phyloP scores from a whole-genome alignment of 2,888 invertebrate species.

The Disparrhopalites patrizii region DNA sequence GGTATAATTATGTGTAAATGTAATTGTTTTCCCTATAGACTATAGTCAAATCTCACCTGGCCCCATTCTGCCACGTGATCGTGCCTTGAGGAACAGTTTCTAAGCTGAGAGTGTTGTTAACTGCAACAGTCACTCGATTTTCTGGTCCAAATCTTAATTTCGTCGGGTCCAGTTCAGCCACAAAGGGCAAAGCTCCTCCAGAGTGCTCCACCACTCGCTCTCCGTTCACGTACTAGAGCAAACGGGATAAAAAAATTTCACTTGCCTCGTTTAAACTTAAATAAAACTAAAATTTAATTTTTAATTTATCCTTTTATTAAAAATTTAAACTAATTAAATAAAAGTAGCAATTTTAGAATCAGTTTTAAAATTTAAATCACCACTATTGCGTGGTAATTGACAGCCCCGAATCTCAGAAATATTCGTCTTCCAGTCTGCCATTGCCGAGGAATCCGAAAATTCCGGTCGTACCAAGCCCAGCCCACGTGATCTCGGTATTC shows the following conservation, averaged over 20 bases:
- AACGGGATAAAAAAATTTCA: no score
- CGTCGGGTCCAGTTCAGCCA: slow-evolving; percentile 63
- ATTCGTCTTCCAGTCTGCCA: neutral
- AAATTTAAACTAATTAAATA: no score
- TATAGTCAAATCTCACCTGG: neutral
- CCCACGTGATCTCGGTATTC: slow-evolving; percentile 59
- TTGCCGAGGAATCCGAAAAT: neutral
- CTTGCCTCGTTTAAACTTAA: no score
- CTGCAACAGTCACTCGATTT: slow-evolving; percentile 82
- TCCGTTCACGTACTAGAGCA: slow-evolving; percentile 84
- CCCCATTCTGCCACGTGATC: slow-evolving; percentile 17
- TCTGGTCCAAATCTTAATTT: slow-evolving; percentile 50
- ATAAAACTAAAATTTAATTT: no score
- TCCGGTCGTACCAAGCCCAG: slow-evolving; percentile 55
- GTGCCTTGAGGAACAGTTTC: slow-evolving; percentile 88
- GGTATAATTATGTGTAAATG: no score
- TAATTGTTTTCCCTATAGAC: no score
- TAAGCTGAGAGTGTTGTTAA: slow-evolving; percentile 84
- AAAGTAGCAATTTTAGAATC: no score
- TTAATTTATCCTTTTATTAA: no score
- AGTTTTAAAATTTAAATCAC: neutral
- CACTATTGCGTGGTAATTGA: neutral
- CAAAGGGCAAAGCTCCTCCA: slow-evolving; percentile 94
- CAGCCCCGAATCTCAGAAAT: neutral
- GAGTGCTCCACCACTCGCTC: slow-evolving; percentile 73